These are phyloP conservation scores for Tethya wilhelma DNA, from an alignment of 37 sponge, comb jelly and placozoan genomes.

Conservation along the genomic window DNA sequence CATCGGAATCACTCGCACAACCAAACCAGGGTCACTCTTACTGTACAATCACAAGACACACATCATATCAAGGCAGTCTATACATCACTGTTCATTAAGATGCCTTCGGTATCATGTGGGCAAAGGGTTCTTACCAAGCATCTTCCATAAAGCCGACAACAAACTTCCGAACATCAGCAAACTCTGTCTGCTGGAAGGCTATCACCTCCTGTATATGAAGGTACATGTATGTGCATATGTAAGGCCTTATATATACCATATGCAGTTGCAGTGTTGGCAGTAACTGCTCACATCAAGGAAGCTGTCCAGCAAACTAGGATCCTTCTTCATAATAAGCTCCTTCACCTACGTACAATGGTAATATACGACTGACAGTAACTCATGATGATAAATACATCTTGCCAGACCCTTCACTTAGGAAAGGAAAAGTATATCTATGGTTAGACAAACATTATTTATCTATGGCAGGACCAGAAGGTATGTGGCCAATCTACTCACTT, in stretches of 20 bases:
- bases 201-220: constrained; percentile 80
- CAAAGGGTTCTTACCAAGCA: constrained; percentile 66
- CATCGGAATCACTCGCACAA: constrained; percentile 57
- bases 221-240: not conserved
- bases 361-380: too few species aligned
- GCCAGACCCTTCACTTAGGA: too few species aligned
- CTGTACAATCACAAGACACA: constrained; percentile 21
- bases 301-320: constrained; percentile 82
- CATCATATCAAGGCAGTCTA: not conserved
- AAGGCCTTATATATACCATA: not conserved
- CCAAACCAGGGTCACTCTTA: constrained; percentile 63
- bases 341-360: too few species aligned
- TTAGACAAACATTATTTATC: too few species aligned
- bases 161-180: constrained; percentile 89
- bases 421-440: too few species aligned
- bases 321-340: constrained; percentile 91
- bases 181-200: constrained; percentile 80
- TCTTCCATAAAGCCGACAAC: constrained; percentile 87
- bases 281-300: constrained; percentile 86
- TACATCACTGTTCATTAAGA: not conserved
- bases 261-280: too few species aligned
- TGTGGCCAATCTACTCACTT: constrained; percentile 66
- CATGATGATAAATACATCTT: too few species aligned
- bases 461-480: too few species aligned
- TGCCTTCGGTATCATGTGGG: not conserved